phyloP scores from a whole-genome alignment of 2,888 invertebrate genomes.

The Cosmia pyralina region DNA sequence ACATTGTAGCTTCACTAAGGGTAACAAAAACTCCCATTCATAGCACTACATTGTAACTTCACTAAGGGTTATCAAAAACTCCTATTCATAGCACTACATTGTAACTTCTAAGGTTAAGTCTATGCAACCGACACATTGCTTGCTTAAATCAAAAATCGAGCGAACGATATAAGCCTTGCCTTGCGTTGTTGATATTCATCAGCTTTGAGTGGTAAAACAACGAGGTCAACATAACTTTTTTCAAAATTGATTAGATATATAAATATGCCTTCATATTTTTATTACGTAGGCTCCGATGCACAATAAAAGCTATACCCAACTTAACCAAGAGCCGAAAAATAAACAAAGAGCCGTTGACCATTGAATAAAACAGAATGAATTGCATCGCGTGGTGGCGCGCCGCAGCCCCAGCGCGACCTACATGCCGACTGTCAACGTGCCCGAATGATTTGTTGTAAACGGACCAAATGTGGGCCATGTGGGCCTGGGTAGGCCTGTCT shows the following conservation, averaged over 20 bases:
- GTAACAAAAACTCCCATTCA: too few species aligned
- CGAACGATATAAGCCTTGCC: not conserved
- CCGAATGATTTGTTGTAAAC: conserved; percentile 40
- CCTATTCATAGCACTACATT: not conserved
- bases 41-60: too few species aligned
- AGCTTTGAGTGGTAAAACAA: not conserved
- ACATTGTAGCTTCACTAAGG: too few species aligned
- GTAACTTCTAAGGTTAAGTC: too few species aligned
- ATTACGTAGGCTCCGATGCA: not conserved
- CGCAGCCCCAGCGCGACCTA: conserved; percentile 47
- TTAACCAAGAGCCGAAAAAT: not conserved
- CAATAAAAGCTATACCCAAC: not conserved
- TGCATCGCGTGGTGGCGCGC: conserved; percentile 7
- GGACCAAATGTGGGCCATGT: conserved; percentile 2
- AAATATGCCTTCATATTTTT: not conserved
- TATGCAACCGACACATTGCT: not conserved
- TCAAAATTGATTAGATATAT: not conserved
- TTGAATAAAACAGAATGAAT: conserved; percentile 54
- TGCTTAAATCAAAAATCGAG: not conserved
- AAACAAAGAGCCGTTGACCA: conserved; percentile 28
- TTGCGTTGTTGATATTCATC: not conserved
- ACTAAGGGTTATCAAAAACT: not conserved
- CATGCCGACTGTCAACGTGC: conserved; percentile 35
- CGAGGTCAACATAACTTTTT: not conserved
- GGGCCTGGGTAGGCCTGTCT: not conserved